phyloP scores from a whole-genome alignment of 2,113 vertebrate species.

The Vicugna pacos region DNA sequence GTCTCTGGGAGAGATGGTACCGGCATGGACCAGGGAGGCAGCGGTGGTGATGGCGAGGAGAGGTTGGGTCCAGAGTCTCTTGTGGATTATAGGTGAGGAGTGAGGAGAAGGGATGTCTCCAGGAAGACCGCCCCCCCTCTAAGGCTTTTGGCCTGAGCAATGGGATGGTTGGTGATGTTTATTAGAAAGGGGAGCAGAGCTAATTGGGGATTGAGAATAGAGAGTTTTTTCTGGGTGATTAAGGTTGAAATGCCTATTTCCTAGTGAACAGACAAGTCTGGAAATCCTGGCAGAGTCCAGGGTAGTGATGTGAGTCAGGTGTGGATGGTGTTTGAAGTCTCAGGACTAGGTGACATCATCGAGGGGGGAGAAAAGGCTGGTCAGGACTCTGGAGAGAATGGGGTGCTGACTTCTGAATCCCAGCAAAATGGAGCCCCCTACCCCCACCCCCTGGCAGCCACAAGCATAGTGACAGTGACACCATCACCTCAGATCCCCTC shows the following conservation, averaged over 20 bases:
- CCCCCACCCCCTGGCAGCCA: fast-evolving
- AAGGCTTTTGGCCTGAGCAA: neutral
- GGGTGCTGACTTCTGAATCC: too few species aligned
- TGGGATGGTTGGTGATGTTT: neutral
- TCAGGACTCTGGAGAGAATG: too few species aligned
- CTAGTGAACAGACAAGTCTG: neutral
- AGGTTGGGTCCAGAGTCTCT: neutral
- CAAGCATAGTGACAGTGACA: too few species aligned
- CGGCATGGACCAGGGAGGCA: neutral
- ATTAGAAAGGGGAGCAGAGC: neutral
- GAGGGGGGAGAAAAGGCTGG: neutral
- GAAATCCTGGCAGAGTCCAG: neutral
- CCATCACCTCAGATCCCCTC: neutral
- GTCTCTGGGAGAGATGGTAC: neutral
- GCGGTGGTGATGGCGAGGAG: neutral
- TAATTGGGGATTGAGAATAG: neutral
- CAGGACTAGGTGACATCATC: neutral
- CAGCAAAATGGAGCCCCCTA: neutral
- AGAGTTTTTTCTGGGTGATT: neutral
- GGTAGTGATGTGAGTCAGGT: neutral
- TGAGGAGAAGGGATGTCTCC: neutral
- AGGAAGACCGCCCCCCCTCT: neutral
- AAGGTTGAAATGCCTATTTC: neutral
- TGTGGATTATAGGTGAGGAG: neutral
- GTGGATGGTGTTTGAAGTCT: neutral